Conservation (phyloP, 2,113 vertebrate genomes). For the Nesogale talazaci region DNA sequence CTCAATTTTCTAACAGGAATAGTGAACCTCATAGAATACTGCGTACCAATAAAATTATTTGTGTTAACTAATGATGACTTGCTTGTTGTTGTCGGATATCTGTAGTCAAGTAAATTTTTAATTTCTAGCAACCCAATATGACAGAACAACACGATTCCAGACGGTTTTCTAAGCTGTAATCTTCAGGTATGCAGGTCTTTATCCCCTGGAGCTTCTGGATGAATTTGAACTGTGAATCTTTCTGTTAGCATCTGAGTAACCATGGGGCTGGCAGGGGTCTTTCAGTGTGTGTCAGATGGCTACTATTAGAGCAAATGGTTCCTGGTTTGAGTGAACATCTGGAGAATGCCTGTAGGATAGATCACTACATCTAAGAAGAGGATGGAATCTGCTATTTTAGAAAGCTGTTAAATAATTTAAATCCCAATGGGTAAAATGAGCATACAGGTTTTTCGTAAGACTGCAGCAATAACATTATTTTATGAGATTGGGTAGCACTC, state of each 20-base stretch:
- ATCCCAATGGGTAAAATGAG: neutral
- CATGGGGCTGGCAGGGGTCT: neutral
- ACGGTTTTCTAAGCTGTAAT: neutral
- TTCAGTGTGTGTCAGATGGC: neutral
- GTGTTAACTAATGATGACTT: neutral
- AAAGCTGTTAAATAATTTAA: neutral
- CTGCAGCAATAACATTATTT: neutral
- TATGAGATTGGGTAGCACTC: neutral
- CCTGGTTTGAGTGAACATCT: neutral
- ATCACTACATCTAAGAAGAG: neutral
- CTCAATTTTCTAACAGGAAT: neutral
- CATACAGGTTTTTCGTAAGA: neutral
- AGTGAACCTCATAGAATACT: too few species aligned
- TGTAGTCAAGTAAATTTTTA: neutral
- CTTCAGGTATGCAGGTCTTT: too few species aligned
- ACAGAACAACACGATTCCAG: neutral
- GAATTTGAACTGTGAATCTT: neutral
- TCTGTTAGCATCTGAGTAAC: neutral
- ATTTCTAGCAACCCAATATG: neutral
- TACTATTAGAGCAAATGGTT: constrained; percentile 26
- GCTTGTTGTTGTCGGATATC: neutral
- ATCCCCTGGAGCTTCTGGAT: neutral
- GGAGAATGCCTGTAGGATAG: neutral
- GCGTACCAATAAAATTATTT: neutral
- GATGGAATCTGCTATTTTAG: constrained; percentile 1